Base-by-base conservation (phyloP, 1,140 invertebrate genomes). In the Hydropsyche tenuis region DNA sequence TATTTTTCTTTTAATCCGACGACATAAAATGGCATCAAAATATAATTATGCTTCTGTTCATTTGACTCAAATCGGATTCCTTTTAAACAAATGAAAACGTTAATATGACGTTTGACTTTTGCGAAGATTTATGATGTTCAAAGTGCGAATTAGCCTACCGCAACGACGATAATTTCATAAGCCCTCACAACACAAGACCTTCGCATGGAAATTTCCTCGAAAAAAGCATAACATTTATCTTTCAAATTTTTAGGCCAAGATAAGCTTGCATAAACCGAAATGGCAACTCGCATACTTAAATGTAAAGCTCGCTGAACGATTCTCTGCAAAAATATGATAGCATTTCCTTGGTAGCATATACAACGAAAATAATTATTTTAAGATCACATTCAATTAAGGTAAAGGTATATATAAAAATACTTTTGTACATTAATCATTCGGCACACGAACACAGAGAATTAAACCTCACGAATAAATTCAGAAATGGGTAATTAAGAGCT, bases 51-150 rank as follows among this genome's bases (percentile, higher is more conserved):
- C 30, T 37, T 9, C 30, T 3, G 30, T 9, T 37, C 20, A 53
- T 53, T 20, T 9, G 20, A n/a, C 18, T 16, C 1, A 53, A 53
- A 18, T 7, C 1, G 5, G 2, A 18, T 53, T 16, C 46, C 12
- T 7, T 18, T 53, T 53, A 53, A 53, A 53, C 18, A 20, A 53
- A 53, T 53, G 48, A 18, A 53, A 18, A 53, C 48, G 16, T 7
- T 53, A 53, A 53, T 53, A 20, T 53, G 48, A 53, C 48, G 48
- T 53, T 53, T 53, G 48, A 53, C 48, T 53, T 53, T 53, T 53
- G 48, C n/a, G 48, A 53, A 18, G 48, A 53, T 53, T 53, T 53
- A 53, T 53, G 16, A 53, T 18, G 48, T 18, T 48, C 46, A 53
- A 18, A 7, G 48, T 53, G 48, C 48, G 48, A 53, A 53, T 18